Base-by-base conservation (phyloP, 2,888 invertebrate species). In the Rhingia rostrata region DNA sequence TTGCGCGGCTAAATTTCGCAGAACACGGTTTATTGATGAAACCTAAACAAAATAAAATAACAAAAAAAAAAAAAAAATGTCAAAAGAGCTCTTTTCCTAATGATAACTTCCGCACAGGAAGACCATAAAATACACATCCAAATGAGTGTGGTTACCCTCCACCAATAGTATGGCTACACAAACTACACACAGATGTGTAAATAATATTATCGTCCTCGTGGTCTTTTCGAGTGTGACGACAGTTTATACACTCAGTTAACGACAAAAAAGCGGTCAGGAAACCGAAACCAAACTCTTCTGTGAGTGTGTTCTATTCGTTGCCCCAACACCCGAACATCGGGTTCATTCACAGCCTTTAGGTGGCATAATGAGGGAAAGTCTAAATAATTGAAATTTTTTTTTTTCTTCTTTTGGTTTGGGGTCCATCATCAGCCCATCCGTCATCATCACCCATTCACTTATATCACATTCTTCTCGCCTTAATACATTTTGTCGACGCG, bases 1-100 rank as follows among this genome's bases (percentile, higher is more conserved):
- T 92, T 98, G 98, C 49, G 98, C 97, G 10, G 98, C 98, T 88
- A 99, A 93, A 93, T 99, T 99, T 85, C 99, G 93, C 69, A 99
- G 93, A 74, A 99, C 99, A 87, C 99, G 95, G 93, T 99, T 99
- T 92, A 99, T 99, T 7, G 90, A 90, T 9, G 90, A 90, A 30
- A 90, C 90, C 90, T 90, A 56, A 14, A 51, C 53, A 85, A 82
- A 74, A 86, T 79, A 86, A 58, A 45, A 78, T 77, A 61, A 47
- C 39, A 53, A 41, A 64, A 56, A 53, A 43, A 64, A 51, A 45
- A 12, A 10, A 45, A 32, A 72, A 14, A 64, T 14, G n/a, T 41
- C 14, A 56, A 63, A 64, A 47, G 66, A 49, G 67, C 60, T 67
- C 54, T 67, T 61, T 70, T 43, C 64, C 69, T 69, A 74, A 74